These are phyloP conservation scores for Caenorhabditis tropicalis DNA, from an alignment of 1,140 invertebrate genomes.

Conservation along the genomic window DNA sequence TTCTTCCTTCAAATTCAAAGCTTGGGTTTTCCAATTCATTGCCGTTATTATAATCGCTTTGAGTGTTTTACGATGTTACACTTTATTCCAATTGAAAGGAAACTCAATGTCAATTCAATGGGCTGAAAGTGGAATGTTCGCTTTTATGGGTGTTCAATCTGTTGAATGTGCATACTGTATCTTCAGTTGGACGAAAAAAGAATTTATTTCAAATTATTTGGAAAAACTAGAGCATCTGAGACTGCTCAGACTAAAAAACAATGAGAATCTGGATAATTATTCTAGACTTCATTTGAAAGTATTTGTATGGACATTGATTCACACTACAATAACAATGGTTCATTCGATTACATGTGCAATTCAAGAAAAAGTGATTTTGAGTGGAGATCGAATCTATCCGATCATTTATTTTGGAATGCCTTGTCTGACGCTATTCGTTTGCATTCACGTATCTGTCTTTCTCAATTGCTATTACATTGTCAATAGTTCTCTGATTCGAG, in stretches of 20 bases:
- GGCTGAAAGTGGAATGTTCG: constrained; percentile 12
- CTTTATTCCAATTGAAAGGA: background rate
- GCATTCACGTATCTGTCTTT: background rate
- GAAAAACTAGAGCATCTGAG: background rate
- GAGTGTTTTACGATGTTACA: background rate
- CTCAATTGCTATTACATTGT: background rate
- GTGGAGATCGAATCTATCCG: background rate
- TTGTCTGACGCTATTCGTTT: background rate
- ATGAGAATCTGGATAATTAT: background rate
- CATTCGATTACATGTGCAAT: background rate
- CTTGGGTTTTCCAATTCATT: background rate
- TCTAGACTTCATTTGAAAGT: background rate
- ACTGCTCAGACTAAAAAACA: background rate
- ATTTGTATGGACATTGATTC: background rate
- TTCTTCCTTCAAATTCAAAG: background rate
- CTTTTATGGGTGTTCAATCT: background rate
- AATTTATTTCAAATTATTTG: background rate
- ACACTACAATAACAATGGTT: background rate
- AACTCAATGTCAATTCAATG: background rate
- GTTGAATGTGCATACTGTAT: background rate
- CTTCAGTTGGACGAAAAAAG: background rate
- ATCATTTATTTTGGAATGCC: background rate
- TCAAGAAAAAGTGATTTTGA: background rate
- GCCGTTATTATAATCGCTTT: background rate
- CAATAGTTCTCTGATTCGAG: background rate